Percentiles rank a stretch among this genome's conserved stretches.
These are phyloP conservation scores for Coremacera marginata DNA, from an alignment of 2,888 invertebrate species.

Conservation along the genomic window DNA sequence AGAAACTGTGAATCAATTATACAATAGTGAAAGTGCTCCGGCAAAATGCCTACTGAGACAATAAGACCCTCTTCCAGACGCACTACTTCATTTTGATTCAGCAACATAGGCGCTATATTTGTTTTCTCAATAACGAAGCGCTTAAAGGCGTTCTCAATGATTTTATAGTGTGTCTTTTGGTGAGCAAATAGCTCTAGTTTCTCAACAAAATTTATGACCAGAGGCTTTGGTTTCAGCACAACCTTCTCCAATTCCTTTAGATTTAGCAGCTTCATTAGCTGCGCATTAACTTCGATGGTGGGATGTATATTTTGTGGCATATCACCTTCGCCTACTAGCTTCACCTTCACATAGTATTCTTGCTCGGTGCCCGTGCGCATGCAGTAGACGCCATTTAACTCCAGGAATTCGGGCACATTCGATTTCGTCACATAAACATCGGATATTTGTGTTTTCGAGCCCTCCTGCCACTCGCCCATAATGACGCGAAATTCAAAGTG, in stretches of 20 bases:
- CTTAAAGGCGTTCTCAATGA: conserved; percentile 68
- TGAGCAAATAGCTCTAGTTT: conserved; percentile 67
- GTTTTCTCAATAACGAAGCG: conserved; percentile 65
- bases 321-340: conserved; percentile 36
- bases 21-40: conserved; percentile 68
- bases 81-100: conserved; percentile 68
- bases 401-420: conserved; percentile 66
- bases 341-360: conserved; percentile 63
- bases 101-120: conserved; percentile 58
- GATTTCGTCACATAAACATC: conserved; percentile 65
- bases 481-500: conserved; percentile 67
- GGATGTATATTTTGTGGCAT: conserved; percentile 61
- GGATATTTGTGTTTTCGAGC: conserved; percentile 59
- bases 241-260: conserved; percentile 65
- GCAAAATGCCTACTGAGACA: conserved; percentile 65
- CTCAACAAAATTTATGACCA: conserved; percentile 67
- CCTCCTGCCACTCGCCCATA: conserved; percentile 62
- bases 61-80: conserved; percentile 64
- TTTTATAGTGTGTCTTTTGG: conserved; percentile 66
- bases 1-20: conserved; percentile 67
- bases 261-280: conserved; percentile 64
- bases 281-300: conserved; percentile 66
- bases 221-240: conserved; percentile 62
- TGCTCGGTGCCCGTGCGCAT: conserved; percentile 59
- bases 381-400: conserved; percentile 63